These are phyloP conservation scores for Venustoraphidia nigricollis DNA, from an alignment of 2,888 invertebrate genomes.

Conservation along the genomic window DNA sequence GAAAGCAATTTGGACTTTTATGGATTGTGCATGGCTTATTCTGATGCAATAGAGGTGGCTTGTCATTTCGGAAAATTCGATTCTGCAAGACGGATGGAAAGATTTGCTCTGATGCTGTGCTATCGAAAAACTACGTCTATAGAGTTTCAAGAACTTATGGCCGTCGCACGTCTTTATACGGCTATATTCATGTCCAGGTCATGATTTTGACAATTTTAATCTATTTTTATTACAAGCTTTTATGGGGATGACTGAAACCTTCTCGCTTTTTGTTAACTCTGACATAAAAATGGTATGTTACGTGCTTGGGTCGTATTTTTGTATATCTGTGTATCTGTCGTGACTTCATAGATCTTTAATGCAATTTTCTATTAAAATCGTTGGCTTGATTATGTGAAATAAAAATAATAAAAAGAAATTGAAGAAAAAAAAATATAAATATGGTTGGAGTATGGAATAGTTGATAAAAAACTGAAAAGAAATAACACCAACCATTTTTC, in stretches of 20 bases:
- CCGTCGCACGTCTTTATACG: constrained; percentile 27
- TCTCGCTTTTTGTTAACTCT: no score
- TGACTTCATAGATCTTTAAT: constrained; percentile 23
- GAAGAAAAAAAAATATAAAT: no score
- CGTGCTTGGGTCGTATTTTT: no score
- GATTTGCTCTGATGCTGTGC: constrained; percentile 26
- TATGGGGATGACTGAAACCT: no score
- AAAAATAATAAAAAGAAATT: no score
- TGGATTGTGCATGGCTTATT: constrained; percentile 35
- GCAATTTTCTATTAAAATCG: constrained; percentile 2
- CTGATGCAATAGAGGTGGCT: constrained; percentile 30
- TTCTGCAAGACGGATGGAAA: constrained; percentile 23
- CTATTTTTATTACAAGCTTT: no score
- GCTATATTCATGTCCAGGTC: constrained; percentile 29
- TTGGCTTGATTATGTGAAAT: no score
- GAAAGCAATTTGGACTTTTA: constrained; percentile 35
- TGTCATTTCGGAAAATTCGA: constrained; percentile 19
- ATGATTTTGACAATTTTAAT: neutral
- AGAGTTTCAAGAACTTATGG: constrained; percentile 29
- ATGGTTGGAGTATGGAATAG: no score
- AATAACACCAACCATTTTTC: no score
- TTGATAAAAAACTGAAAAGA: no score
- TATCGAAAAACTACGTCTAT: constrained; percentile 22
- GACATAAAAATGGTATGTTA: no score
- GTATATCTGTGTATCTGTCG: no score